phyloP scores from a whole-genome alignment of 1,140 invertebrate species.

The Bombyx mandarina region DNA sequence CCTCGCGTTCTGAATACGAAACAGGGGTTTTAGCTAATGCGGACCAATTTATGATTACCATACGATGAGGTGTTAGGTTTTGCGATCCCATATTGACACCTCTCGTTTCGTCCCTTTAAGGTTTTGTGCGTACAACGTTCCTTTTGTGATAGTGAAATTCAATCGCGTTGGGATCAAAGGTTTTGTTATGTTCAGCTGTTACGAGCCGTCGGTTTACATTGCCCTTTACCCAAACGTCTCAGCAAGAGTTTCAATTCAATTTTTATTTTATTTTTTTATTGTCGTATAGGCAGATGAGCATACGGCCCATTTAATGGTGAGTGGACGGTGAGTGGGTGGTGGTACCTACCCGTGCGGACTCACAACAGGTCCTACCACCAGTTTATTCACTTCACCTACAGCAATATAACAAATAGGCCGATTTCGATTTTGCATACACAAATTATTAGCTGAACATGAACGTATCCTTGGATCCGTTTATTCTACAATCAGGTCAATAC shows the following conservation, averaged over 20 bases:
- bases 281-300: too few relatives aligned
- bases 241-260: not conserved
- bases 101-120: constrained; percentile 1
- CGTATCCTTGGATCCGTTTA: not conserved
- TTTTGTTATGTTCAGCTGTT: too few relatives aligned
- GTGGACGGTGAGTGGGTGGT: not conserved
- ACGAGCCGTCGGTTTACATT: too few relatives aligned
- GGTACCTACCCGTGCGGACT: too few relatives aligned
- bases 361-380: too few relatives aligned
- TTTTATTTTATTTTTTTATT: not conserved
- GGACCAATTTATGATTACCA: constrained; percentile 6
- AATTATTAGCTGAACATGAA: too few relatives aligned
- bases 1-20: constrained; percentile 1
- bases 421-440: too few relatives aligned
- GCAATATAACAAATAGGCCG: not conserved
- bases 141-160: not conserved
- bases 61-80: constrained; percentile 3
- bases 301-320: not conserved
- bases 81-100: constrained; percentile 6
- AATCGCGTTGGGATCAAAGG: too few relatives aligned
- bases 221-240: too few relatives aligned
- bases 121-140: not conserved
- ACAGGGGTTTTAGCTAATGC: constrained; percentile 2
- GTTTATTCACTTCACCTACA: not conserved
- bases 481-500: constrained; percentile 77